Conservation (phyloP, 2,888 invertebrate genomes). For the Penaeus monodon region DNA sequence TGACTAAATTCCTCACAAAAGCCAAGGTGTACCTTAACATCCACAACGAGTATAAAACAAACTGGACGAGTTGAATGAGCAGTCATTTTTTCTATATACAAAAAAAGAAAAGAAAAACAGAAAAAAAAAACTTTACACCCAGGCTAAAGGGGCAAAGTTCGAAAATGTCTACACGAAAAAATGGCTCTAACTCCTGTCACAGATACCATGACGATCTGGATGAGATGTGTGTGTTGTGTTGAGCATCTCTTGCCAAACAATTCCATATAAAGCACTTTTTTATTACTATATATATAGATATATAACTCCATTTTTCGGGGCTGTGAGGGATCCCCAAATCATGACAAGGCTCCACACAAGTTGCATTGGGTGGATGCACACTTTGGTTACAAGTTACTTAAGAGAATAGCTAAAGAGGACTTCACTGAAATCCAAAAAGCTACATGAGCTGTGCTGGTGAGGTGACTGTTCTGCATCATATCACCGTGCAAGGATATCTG, state of each 20-base stretch:
- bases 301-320: neutral
- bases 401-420: no score
- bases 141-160: no score
- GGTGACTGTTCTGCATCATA: no score
- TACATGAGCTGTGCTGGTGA: no score
- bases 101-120: slow-evolving; percentile 3
- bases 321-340: no score
- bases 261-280: neutral
- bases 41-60: slow-evolving; percentile 43
- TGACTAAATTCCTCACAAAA: slow-evolving; percentile 35
- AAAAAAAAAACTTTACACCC: neutral
- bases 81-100: slow-evolving; percentile 41
- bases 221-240: slow-evolving; percentile 18
- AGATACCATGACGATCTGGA: neutral
- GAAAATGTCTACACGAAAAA: neutral
- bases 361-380: no score
- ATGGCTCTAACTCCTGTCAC: neutral
- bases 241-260: slow-evolving; percentile 25
- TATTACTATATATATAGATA: neutral
- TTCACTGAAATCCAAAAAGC: no score
- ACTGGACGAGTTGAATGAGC: slow-evolving; percentile 52
- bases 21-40: slow-evolving; percentile 34
- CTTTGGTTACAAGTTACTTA: no score
- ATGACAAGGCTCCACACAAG: no score
- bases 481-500: no score